phyloP scores from a whole-genome alignment of 2,113 vertebrate genomes.

The Peucedramus taeniatus region DNA sequence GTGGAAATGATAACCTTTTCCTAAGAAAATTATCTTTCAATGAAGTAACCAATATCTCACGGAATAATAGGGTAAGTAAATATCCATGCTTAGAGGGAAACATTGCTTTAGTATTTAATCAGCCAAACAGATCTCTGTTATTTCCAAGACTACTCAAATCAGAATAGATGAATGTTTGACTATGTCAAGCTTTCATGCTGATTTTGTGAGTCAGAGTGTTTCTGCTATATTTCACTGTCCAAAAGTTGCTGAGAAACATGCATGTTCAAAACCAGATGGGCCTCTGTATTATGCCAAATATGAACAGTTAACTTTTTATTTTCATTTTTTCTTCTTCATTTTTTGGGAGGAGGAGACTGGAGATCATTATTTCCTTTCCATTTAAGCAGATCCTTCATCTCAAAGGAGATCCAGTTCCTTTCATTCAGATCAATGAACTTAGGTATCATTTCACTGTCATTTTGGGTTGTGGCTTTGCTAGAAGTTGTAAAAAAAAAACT shows the following conservation, averaged over 20 bases:
- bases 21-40: background rate
- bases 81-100: background rate
- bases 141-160: background rate
- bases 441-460: background rate
- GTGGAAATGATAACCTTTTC: background rate
- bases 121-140: background rate
- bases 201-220: background rate
- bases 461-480: background rate
- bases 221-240: background rate
- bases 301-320: background rate
- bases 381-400: background rate
- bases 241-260: background rate
- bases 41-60: background rate
- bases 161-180: background rate
- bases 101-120: background rate
- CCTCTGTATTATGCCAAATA: background rate
- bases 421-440: background rate
- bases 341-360: background rate
- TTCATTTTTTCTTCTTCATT: background rate
- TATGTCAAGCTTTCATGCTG: background rate
- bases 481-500: background rate
- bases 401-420: background rate
- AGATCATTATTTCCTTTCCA: background rate
- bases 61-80: background rate
- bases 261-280: background rate